Percentiles rank a stretch among this genome's conserved stretches.
These are phyloP conservation scores for Monopterus albus DNA, from an alignment of 2,113 vertebrate genomes.

Conservation along the genomic window DNA sequence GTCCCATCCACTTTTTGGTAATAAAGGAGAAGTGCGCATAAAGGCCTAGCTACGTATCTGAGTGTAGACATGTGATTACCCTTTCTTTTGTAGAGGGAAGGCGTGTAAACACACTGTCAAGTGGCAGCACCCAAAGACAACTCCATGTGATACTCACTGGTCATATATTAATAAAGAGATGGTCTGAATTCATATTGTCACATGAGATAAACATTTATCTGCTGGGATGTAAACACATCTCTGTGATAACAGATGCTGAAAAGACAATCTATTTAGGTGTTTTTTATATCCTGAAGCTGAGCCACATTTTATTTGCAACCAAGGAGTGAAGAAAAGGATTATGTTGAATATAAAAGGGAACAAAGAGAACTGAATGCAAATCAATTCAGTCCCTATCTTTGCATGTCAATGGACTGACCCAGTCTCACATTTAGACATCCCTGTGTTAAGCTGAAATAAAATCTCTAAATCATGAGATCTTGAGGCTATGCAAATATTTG, in stretches of 20 bases:
- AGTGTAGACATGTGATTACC: slow-evolving; percentile 24
- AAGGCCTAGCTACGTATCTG: neutral
- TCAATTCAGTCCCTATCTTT: neutral
- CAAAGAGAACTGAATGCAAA: slow-evolving; percentile 38
- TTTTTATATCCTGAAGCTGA: slow-evolving; percentile 20
- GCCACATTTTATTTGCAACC: slow-evolving; percentile 18
- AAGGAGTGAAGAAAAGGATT: slow-evolving; percentile 19
- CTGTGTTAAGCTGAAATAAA: neutral
- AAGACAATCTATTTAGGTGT: slow-evolving; percentile 9
- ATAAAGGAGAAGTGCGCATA: neutral
- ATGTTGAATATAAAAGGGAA: slow-evolving; percentile 3
- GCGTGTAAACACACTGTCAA: slow-evolving; percentile 15
- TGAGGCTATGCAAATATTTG: neutral
- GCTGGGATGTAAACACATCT: slow-evolving; percentile 19
- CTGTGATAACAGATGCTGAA: slow-evolving; percentile 11
- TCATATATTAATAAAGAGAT: slow-evolving; percentile 40
- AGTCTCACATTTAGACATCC: slow-evolving; percentile 17
- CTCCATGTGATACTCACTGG: slow-evolving; percentile 22
- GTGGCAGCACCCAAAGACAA: slow-evolving; percentile 3
- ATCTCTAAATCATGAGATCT: slow-evolving; percentile 7
- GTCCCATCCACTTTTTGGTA: slow-evolving; percentile 23
- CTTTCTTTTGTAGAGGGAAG: slow-evolving; percentile 21
- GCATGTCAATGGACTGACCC: neutral
- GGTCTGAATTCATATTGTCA: slow-evolving; percentile 29
- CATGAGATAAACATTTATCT: slow-evolving; percentile 40